These are phyloP conservation scores for Clarias batrachus DNA, from an alignment of 2,113 vertebrate species.

Conservation along the genomic window DNA sequence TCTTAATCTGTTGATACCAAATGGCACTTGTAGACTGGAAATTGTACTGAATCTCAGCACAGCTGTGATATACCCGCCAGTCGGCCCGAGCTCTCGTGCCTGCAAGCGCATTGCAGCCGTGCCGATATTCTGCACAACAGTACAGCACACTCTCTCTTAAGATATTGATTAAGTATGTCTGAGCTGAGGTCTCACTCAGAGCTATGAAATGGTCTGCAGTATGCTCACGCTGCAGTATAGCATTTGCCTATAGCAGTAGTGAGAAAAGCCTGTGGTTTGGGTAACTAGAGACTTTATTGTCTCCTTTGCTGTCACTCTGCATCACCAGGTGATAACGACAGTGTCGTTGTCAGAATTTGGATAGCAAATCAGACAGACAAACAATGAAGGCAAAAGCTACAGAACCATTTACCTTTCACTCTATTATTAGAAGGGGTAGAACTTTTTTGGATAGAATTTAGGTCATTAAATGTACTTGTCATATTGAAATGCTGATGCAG, in stretches of 20 bases:
- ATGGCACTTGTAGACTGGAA: too few relatives aligned
- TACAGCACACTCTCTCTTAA: too few relatives aligned
- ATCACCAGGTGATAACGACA: not conserved
- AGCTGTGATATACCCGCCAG: too few relatives aligned
- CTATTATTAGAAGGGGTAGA: not conserved
- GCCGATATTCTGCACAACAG: too few relatives aligned
- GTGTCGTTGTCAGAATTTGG: not conserved
- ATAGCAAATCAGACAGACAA: not conserved
- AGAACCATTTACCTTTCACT: not conserved
- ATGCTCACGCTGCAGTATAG: not conserved
- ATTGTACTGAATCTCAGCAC: too few relatives aligned
- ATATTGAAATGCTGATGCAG: not conserved
- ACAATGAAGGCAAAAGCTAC: not conserved
- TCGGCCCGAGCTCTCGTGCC: too few relatives aligned
- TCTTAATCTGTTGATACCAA: too few relatives aligned
- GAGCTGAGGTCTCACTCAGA: too few relatives aligned
- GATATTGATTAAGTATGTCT: not conserved
- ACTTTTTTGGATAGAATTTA: not conserved
- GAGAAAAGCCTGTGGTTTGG: conserved; percentile 2
- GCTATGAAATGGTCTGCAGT: not conserved
- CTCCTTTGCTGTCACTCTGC: not conserved
- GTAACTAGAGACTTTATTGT: not conserved
- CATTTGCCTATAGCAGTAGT: not conserved
- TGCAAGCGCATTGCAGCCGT: too few relatives aligned
- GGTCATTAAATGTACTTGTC: too few relatives aligned